Base-by-base conservation (phyloP, 92 coral and sea anemone species). In the Plumapathes pennacea region DNA sequence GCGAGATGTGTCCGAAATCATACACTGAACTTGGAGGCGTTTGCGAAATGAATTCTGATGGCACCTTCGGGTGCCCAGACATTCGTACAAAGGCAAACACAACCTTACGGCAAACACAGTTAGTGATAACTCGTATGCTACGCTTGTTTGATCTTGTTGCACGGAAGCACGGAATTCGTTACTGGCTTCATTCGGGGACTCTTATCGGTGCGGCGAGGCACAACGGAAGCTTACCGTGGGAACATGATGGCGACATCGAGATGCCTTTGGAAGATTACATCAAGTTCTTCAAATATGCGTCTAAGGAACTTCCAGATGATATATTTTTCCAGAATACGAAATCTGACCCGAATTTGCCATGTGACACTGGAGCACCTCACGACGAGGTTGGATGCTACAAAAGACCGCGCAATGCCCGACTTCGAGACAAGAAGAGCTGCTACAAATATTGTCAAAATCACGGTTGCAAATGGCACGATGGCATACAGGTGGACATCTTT, bases 1-100 rank as follows among this genome's bases (percentile, higher is more conserved):
- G 85, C 0, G 43, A 59, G 44, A 86, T 86, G 89, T 86, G 95
- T 36, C 95, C 89, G 17, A 36, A 41, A 28, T 12, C 67, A 23
- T 86, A 86, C 64, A 67, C 78, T 3, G 82, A 81, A 17, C 42
- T 81, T 20, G 85, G 82, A 27, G 85, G 85, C 2, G 41, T 50
- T 10, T 80, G 87, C 30, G 55, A 71, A n/a, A n/a, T n/a, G n/a
- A n/a, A n/a, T n/a, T n/a, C n/a, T n/a, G n/a, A n/a, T n/a, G n/a
- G n/a, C n/a, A n/a, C n/a, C n/a, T 71, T 59, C 25, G 42, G 45
- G 8, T 71, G 79, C 50, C 79, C 79, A n/a, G 79, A 71, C 42
- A 47, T 71, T 5, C 71, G 79, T 4, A 27, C 5, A 5, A 61
- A 60, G n/a, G 79, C 38, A 11, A 22, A 22, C 1, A 30, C 33